Evolutionary conservation across 2,113 vertebrate genomes (phyloP).

Genomic region (Grammomys surdaster): DNA sequence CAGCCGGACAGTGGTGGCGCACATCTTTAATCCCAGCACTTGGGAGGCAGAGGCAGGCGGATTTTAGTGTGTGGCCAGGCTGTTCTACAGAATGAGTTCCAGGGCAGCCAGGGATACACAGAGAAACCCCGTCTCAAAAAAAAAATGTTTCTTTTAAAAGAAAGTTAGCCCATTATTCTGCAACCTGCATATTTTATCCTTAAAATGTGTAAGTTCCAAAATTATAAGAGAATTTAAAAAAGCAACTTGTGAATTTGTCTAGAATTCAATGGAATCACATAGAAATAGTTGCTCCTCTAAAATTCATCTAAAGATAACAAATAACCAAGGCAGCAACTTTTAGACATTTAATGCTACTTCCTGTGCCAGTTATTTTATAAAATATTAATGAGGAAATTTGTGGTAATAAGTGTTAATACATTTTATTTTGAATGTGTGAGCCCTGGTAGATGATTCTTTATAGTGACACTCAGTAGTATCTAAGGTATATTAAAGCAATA

Average conservation of each 20-base stretch:
- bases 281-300: neutral
- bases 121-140: too few species aligned
- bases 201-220: neutral
- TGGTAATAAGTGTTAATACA: slow-evolving; percentile 73
- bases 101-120: too few species aligned
- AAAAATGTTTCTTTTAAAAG: neutral
- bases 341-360: slow-evolving; percentile 58
- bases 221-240: neutral
- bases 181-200: neutral
- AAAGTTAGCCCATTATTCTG: neutral
- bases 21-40: too few species aligned
- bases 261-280: slow-evolving; percentile 16
- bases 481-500: slow-evolving; percentile 81
- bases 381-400: slow-evolving; percentile 77
- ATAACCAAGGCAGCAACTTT: slow-evolving; percentile 52
- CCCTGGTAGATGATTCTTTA: slow-evolving; percentile 69
- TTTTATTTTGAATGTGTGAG: slow-evolving; percentile 41
- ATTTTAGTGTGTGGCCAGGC: too few species aligned
- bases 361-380: slow-evolving; percentile 70
- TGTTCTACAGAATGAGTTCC: too few species aligned
- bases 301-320: slow-evolving; percentile 49
- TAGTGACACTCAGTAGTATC: slow-evolving; percentile 18
- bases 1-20: neutral
- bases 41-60: too few species aligned
- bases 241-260: neutral